Percentiles rank a stretch among this genome's conserved stretches.
Conservation (phyloP, 2,888 invertebrate species). For the Tetragnatha montana region DNA sequence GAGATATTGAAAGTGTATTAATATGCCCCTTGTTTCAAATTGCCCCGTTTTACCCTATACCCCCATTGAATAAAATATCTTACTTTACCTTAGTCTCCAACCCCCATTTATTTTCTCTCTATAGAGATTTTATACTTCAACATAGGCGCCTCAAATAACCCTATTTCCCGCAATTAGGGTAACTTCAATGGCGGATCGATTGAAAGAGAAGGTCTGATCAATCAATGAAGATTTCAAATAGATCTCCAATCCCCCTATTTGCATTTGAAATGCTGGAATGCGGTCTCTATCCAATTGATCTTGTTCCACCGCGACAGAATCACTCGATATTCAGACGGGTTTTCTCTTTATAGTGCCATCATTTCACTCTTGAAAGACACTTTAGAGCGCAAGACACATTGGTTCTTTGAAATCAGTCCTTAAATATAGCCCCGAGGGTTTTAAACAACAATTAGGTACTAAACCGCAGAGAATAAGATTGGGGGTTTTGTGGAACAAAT, state of each 20-base stretch:
- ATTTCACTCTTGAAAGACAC: not conserved
- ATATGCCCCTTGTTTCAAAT: too few species aligned
- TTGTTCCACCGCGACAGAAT: not conserved
- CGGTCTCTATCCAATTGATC: not conserved
- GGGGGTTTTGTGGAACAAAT: too few species aligned
- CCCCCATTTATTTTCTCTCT: too few species aligned
- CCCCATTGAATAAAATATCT: too few species aligned
- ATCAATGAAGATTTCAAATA: constrained; percentile 36
- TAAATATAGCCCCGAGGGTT: not conserved
- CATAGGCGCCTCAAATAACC: not conserved
- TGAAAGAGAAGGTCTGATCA: not conserved
- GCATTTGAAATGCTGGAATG: constrained; percentile 28
- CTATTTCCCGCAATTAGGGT: not conserved
- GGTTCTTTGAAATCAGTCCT: not conserved
- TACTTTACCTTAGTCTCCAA: too few species aligned
- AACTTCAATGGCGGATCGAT: not conserved
- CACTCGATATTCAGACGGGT: constrained; percentile 18
- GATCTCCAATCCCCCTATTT: constrained; percentile 47
- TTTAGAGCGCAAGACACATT: not conserved
- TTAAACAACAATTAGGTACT: not conserved
- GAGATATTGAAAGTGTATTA: too few species aligned
- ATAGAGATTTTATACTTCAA: too few species aligned
- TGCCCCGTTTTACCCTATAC: too few species aligned
- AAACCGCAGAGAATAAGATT: too few species aligned
- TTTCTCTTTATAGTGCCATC: not conserved